Evolutionary conservation across 2,888 invertebrate genomes (phyloP), one percentile per base, ranked within the genome.

Genomic region (Chouioia cunea): DNA sequence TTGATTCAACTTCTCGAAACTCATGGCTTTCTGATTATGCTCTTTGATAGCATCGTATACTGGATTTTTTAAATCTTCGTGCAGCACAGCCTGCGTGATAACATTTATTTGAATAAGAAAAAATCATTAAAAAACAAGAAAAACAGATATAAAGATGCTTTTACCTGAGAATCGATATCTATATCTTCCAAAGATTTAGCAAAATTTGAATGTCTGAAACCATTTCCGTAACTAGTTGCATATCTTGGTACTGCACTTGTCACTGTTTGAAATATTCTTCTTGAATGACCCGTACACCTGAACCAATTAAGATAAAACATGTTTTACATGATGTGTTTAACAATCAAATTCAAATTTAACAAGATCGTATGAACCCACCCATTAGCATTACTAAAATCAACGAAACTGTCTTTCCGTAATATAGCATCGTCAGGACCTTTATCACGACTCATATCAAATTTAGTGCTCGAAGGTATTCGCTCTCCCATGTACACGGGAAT

Each of bases 401-500:
- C 3, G 23, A 20, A 36, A 4, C 23, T 58, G n/a, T 57, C 63
- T 18, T 43, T 63, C 2, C 52, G 54, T 0, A 23, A 15, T n/a
- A 43, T 3, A 0, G 36, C 15, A 10, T 57, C 36, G 6, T 14
- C 15, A 2, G 27, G 48, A 10, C 47, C 50, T 3, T 16, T 63
- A 0, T 58, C 54, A 18, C 46, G 64, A 15, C 18, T 56, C 66
- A 73, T 69, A 6, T 73, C 62, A 16, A 15, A 8, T 20, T 52
- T 64, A 10, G 58, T 23, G 0, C 52, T 16, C 16, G 27, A 22
- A 16, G 50, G 16, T 4, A 12, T 18, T 22, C 50, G 60, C 6
- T 70, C 64, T 2, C 73, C 64, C 20, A 56, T 67, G 43, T 70
- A 73, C 3, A 73, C 64, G 1, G 73, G 73, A 59, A 73, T 73